Evolutionary conservation across 2,113 vertebrate genomes (phyloP).

Genomic region (Gracilinanus agilis): DNA sequence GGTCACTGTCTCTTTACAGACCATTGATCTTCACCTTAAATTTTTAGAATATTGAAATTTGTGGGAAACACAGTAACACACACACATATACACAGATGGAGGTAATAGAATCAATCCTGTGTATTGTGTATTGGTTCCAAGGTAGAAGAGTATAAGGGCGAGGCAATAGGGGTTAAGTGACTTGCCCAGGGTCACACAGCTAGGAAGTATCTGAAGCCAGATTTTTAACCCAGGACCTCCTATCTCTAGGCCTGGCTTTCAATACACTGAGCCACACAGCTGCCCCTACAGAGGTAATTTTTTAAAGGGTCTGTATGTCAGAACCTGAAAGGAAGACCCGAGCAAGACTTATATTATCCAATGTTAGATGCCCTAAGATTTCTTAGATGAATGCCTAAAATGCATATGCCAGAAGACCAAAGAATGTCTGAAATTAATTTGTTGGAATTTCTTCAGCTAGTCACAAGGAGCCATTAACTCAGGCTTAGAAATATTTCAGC

Average conservation of each 20-base stretch:
- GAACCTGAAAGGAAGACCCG: background rate
- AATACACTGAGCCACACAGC: no score
- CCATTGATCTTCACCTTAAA: background rate
- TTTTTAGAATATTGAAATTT: background rate
- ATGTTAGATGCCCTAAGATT: background rate
- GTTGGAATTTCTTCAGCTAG: background rate
- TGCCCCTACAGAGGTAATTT: background rate
- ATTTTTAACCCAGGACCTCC: no score
- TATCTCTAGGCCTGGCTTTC: no score
- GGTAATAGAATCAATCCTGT: no score
- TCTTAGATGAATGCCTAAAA: background rate
- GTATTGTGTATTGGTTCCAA: no score
- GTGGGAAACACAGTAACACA: background rate
- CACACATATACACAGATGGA: background rate
- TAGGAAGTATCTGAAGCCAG: no score
- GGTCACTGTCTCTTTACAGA: background rate
- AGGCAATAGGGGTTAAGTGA: no score
- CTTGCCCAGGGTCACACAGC: no score
- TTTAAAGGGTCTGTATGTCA: background rate
- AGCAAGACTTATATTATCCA: background rate
- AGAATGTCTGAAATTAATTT: background rate
- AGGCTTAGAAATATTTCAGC: background rate
- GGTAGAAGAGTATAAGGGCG: no score
- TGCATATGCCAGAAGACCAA: accelerated
- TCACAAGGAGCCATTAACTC: background rate